These are phyloP conservation scores for Arenicola marina DNA, from an alignment of 2,888 invertebrate genomes.

Conservation along the genomic window DNA sequence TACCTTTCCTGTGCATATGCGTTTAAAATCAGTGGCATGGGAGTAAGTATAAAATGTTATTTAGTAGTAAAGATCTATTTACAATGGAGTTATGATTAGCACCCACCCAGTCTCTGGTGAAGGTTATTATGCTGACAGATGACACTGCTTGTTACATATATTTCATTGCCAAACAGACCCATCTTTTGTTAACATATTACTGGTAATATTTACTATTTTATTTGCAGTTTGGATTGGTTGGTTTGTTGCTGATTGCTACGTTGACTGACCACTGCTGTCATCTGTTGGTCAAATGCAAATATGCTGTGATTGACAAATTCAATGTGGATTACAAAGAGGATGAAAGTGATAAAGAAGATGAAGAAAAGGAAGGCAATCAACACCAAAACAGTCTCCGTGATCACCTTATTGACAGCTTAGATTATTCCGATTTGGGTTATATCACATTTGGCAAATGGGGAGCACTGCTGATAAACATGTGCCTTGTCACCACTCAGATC, in stretches of 20 bases:
- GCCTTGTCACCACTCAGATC: conserved; percentile 53
- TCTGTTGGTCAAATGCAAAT: conserved; percentile 53
- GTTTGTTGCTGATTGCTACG: neutral
- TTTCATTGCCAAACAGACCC: too few relatives aligned
- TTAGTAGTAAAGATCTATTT: neutral
- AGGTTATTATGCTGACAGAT: too few relatives aligned
- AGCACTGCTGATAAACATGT: conserved; percentile 21
- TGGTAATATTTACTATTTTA: neutral
- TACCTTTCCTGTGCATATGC: conserved; percentile 54
- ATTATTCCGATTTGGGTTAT: conserved; percentile 12
- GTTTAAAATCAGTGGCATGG: conserved; percentile 50
- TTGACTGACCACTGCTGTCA: conserved; percentile 56
- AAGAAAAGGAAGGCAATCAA: neutral
- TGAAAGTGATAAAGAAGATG: neutral
- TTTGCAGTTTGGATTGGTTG: neutral
- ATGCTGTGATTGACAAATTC: conserved; percentile 37
- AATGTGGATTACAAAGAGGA: neutral
- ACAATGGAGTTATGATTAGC: too few relatives aligned
- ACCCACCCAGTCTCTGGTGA: too few relatives aligned
- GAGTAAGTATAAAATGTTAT: conserved; percentile 40
- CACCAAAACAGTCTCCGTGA: neutral
- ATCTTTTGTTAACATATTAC: neutral
- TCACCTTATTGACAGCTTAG: conserved; percentile 34
- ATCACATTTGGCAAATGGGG: conserved; percentile 14
- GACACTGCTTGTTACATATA: too few relatives aligned